Conservation (phyloP, 2,888 invertebrate genomes). For the Mesopsocus fuscifrons region DNA sequence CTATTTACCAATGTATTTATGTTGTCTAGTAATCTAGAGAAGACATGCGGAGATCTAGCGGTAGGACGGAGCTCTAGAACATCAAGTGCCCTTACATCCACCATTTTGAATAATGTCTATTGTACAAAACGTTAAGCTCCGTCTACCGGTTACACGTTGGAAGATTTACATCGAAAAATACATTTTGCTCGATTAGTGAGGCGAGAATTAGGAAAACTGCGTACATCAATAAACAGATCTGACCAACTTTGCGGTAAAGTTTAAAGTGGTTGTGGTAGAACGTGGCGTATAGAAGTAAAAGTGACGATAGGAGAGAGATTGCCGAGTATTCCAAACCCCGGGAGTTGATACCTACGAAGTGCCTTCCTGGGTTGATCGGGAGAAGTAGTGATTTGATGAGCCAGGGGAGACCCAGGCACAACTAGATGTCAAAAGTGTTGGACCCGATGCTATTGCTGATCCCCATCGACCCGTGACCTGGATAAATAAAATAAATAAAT, state of each 20-base stretch:
- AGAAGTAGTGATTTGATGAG: constrained; percentile 70
- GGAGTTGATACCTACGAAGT: constrained; percentile 74
- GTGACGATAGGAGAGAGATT: constrained; percentile 66
- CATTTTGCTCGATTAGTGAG: constrained; percentile 79
- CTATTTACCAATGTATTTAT: too few relatives aligned
- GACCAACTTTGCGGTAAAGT: constrained; percentile 61
- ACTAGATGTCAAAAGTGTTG: constrained; percentile 75
- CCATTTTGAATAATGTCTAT: too few relatives aligned
- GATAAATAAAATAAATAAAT: constrained; percentile 16
- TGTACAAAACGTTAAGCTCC: too few relatives aligned
- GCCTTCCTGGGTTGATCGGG: constrained; percentile 56
- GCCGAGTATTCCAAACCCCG: constrained; percentile 81
- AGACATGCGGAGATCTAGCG: too few relatives aligned
- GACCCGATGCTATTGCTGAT: constrained; percentile 82
- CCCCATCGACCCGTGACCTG: constrained; percentile 81
- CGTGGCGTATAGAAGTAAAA: constrained; percentile 55
- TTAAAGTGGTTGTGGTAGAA: constrained; percentile 76
- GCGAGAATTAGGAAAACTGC: constrained; percentile 71
- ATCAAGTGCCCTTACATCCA: too few relatives aligned
- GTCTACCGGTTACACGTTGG: constrained; percentile 60
- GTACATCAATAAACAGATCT: constrained; percentile 72
- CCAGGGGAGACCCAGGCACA: constrained; percentile 76
- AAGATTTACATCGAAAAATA: constrained; percentile 78
- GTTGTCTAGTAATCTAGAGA: too few relatives aligned
- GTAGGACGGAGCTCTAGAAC: too few relatives aligned